These are phyloP conservation scores for Atherinomorus stipes DNA, from an alignment of 2,113 vertebrate species.

Conservation along the genomic window DNA sequence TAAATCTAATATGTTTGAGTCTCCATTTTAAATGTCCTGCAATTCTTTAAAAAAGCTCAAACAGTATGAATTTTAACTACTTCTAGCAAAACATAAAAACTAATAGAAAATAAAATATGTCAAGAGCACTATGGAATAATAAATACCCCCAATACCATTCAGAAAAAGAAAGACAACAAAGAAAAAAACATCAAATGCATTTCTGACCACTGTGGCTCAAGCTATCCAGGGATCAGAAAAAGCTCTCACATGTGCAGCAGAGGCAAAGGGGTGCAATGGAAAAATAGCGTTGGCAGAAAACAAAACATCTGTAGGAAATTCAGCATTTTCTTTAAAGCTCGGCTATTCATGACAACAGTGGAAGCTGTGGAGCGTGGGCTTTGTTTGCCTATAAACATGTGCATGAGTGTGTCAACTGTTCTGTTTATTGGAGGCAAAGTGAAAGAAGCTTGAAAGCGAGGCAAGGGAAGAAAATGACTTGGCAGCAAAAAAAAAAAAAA, in stretches of 20 bases:
- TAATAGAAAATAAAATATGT: too few species aligned
- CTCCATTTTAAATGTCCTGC: too few species aligned
- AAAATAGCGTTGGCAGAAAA: constrained; percentile 38
- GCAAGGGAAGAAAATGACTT: neutral
- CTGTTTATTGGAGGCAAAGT: constrained; percentile 4
- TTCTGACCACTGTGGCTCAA: constrained; percentile 16
- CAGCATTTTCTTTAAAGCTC: constrained; percentile 7
- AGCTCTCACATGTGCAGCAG: constrained; percentile 45
- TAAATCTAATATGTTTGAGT: too few species aligned
- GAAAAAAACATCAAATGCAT: constrained; percentile 32
- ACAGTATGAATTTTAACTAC: too few species aligned
- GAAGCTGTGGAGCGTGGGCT: constrained; percentile 25
- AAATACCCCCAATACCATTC: too few species aligned
- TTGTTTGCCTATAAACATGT: constrained; percentile 2
- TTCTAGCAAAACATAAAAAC: too few species aligned
- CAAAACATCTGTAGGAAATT: constrained; percentile 50
- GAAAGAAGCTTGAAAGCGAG: neutral
- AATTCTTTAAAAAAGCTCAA: too few species aligned
- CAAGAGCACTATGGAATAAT: too few species aligned
- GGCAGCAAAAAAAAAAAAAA: neutral
- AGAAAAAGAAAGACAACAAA: constrained; percentile 1
- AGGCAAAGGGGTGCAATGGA: constrained; percentile 21
- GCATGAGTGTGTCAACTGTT: constrained; percentile 18
- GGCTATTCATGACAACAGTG: constrained; percentile 27
- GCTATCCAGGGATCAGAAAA: constrained; percentile 20